These are phyloP conservation scores for Leptoclinus maculatus DNA, from an alignment of 2,797 vertebrate genomes.

Conservation along the genomic window DNA sequence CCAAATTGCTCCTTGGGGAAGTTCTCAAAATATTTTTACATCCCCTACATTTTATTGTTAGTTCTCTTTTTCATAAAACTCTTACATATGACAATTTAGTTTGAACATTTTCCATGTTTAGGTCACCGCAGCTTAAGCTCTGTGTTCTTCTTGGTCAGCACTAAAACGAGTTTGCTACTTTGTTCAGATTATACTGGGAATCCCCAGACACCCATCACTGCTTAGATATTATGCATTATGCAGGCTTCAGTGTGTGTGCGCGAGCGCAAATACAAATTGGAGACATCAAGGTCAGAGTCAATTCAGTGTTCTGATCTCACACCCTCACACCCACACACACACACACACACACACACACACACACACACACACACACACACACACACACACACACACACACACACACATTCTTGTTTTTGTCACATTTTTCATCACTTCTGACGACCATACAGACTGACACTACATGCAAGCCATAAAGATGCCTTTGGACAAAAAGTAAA, in stretches of 20 bases:
- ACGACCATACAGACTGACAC: not conserved
- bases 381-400: not conserved
- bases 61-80: slow-evolving; percentile 4
- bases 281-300: slow-evolving; percentile 59
- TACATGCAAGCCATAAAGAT: not conserved
- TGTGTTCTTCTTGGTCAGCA: slow-evolving; percentile 42
- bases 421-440: not conserved
- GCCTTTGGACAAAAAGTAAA: not conserved
- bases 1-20: slow-evolving; percentile 23
- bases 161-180: slow-evolving; percentile 25
- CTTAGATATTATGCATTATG: slow-evolving; percentile 48
- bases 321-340: not conserved
- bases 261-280: slow-evolving; percentile 4
- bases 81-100: not conserved
- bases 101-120: slow-evolving; percentile 15
- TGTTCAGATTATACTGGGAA: slow-evolving; percentile 41
- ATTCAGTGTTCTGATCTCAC: slow-evolving; percentile 33
- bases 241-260: slow-evolving; percentile 20
- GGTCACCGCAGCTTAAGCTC: slow-evolving; percentile 8
- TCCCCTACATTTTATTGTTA: slow-evolving; percentile 21
- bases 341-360: slow-evolving; percentile 8
- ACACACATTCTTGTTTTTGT: not conserved
- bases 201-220: slow-evolving; percentile 31
- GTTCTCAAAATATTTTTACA: slow-evolving; percentile 34
- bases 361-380: not conserved